Conservation (phyloP, 2,113 vertebrate genomes). For the Leuciscus idus region DNA sequence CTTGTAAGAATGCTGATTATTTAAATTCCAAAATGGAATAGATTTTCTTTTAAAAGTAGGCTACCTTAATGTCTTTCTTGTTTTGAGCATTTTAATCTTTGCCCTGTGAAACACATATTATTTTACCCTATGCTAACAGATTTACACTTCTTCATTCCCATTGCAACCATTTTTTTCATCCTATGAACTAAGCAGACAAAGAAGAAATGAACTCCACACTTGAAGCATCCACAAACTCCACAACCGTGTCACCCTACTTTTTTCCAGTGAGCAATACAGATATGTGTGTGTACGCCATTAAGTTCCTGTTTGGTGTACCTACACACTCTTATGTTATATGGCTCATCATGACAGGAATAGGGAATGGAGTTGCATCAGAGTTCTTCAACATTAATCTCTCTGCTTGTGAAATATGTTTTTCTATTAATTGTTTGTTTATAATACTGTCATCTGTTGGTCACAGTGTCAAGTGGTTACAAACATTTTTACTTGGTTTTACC, state of each 20-base stretch:
- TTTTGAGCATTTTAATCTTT: neutral
- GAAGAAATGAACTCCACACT: neutral
- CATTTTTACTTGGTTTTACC: neutral
- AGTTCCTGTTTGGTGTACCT: constrained; percentile 3
- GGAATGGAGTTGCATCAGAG: constrained; percentile 21
- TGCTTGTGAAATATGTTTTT: constrained; percentile 20
- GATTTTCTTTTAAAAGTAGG: neutral
- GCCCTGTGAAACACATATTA: no score
- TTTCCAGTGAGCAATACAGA: neutral
- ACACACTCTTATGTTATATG: neutral
- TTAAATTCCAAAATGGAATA: neutral
- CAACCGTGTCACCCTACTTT: neutral
- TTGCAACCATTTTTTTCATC: neutral
- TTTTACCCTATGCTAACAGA: neutral
- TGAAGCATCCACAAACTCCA: neutral
- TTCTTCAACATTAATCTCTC: constrained; percentile 42
- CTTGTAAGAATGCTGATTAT: neutral
- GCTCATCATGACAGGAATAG: neutral
- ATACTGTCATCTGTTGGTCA: neutral
- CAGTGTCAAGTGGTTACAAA: no score
- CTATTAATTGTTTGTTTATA: neutral
- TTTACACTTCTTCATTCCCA: neutral
- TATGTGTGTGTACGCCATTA: neutral
- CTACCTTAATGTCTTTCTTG: neutral
- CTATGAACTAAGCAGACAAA: neutral